These are phyloP conservation scores for Caenorhabditis uteleia DNA, from an alignment of 2,888 invertebrate species.

Conservation along the genomic window DNA sequence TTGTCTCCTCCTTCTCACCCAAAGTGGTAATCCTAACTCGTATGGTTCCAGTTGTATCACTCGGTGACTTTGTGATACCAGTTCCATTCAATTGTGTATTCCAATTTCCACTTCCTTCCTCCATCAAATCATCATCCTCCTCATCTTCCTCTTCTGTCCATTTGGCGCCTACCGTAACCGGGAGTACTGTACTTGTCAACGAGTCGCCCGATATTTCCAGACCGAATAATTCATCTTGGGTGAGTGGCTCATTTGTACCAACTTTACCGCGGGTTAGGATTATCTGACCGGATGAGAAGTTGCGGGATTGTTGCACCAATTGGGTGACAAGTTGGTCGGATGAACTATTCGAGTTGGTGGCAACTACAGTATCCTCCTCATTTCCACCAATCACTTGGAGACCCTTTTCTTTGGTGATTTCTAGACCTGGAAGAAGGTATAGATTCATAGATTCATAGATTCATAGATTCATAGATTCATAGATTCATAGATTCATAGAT, in stretches of 20 bases:
- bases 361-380: conserved; percentile 29
- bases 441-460: no score
- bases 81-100: background rate
- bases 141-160: conserved; percentile 24
- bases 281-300: conserved; percentile 51
- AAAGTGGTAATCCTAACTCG: conserved; percentile 27
- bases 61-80: background rate
- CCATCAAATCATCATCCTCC: conserved; percentile 37
- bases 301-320: conserved; percentile 33
- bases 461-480: no score
- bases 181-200: no score
- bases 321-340: conserved; percentile 31
- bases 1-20: conserved; percentile 27
- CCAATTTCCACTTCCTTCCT: conserved; percentile 21
- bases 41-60: conserved; percentile 10
- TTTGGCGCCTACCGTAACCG: background rate
- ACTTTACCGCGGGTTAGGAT: conserved; percentile 47
- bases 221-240: conserved; percentile 25
- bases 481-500: no score
- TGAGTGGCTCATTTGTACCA: conserved; percentile 20
- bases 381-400: conserved; percentile 38
- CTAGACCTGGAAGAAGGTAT: no score
- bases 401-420: conserved; percentile 40
- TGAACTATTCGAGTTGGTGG: conserved; percentile 20
- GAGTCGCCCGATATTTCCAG: conserved; percentile 32